Percentiles rank a stretch among this genome's conserved stretches.
phyloP scores from a whole-genome alignment of 2,113 vertebrate species.

The Erythrocercus mccallii region DNA sequence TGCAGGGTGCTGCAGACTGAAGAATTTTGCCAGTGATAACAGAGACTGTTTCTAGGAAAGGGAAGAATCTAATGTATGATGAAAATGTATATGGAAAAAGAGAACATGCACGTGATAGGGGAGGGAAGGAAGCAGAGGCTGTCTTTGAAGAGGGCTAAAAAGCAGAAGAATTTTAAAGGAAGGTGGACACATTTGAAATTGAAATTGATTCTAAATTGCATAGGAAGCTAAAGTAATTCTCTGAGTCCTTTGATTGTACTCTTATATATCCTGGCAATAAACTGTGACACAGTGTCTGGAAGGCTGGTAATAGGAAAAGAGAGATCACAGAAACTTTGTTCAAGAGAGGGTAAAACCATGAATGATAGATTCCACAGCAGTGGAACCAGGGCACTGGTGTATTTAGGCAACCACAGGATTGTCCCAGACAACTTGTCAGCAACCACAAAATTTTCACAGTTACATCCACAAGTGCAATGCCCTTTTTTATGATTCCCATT shows the following conservation, averaged over 20 bases:
- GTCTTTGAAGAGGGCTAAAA: not conserved
- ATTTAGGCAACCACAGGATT: constrained; percentile 26
- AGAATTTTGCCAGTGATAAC: not conserved
- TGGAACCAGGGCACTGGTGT: not conserved
- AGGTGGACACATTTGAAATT: not conserved
- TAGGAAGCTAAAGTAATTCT: not conserved
- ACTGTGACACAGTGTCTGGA: not conserved
- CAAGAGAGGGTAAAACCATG: not conserved
- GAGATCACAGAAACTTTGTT: not conserved
- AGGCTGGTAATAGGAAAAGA: not conserved
- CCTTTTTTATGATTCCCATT: not conserved
- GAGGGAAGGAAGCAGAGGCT: not conserved
- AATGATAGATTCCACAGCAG: not conserved
- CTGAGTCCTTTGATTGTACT: not conserved
- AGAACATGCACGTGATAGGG: not conserved
- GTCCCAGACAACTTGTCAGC: constrained; percentile 11
- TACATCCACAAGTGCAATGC: not conserved
- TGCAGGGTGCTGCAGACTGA: not conserved
- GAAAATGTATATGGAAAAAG: not conserved
- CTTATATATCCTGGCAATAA: not conserved
- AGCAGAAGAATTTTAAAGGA: not conserved
- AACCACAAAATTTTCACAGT: constrained; percentile 10
- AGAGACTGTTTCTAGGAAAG: not conserved
- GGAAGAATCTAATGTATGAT: not conserved
- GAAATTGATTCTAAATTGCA: not conserved